phyloP scores from a whole-genome alignment of 2,113 vertebrate genomes.

The Barbus barbus region DNA sequence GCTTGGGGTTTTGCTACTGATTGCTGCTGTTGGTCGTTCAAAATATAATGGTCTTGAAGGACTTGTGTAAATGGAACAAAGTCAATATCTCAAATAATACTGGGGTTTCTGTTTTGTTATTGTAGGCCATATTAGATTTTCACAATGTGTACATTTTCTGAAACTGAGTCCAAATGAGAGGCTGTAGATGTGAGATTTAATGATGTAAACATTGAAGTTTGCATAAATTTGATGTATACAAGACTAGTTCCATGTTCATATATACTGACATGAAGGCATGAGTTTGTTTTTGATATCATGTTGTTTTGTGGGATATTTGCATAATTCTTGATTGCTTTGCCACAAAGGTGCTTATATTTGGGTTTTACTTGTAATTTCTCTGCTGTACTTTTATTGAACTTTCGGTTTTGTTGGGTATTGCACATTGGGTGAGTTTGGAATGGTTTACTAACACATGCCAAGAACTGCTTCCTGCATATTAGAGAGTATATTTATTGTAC shows the following conservation, averaged over 20 bases:
- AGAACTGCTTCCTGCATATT: background rate
- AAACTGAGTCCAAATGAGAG: background rate
- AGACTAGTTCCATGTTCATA: background rate
- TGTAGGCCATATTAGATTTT: background rate
- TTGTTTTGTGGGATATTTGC: background rate
- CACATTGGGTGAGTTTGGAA: constrained; percentile 4
- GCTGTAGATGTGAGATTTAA: background rate
- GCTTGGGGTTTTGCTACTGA: background rate
- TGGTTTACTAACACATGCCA: background rate
- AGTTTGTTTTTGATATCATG: background rate
- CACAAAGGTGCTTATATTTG: background rate
- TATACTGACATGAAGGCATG: background rate
- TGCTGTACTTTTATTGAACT: background rate
- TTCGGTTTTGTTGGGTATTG: background rate
- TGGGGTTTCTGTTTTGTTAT: background rate
- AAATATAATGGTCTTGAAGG: background rate
- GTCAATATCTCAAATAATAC: background rate
- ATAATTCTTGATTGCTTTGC: background rate
- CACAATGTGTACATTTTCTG: background rate
- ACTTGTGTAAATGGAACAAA: background rate
- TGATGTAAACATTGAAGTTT: background rate
- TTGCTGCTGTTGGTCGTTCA: background rate
- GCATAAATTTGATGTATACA: background rate
- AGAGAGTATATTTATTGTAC: too few relatives aligned
- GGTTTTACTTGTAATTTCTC: background rate